These are phyloP conservation scores for Trigoniulus corallinus DNA, from an alignment of 1,140 invertebrate genomes.

Conservation along the genomic window DNA sequence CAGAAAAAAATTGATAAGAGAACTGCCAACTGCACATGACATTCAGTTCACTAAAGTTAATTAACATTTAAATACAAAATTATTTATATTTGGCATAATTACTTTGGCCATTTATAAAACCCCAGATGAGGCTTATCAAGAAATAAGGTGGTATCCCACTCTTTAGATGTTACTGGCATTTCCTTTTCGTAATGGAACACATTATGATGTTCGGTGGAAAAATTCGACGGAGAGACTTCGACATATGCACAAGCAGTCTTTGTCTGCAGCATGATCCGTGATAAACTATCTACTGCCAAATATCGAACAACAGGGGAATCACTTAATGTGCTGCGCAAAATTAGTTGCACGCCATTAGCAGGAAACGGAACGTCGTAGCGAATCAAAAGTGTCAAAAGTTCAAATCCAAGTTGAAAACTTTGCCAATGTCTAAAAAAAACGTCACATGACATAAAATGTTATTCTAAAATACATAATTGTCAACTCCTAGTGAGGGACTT, in stretches of 20 bases:
- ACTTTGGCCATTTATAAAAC: slow-evolving; percentile 67
- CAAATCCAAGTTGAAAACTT: slow-evolving; percentile 51
- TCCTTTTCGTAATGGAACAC: slow-evolving; percentile 13
- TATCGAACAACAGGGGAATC: slow-evolving; percentile 59
- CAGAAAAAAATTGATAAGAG: too few species aligned
- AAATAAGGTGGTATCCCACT: slow-evolving; percentile 54
- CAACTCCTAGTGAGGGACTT: neutral
- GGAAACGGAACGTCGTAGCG: slow-evolving; percentile 50
- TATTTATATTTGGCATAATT: too few species aligned
- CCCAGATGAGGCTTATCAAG: slow-evolving; percentile 53
- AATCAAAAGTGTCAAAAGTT: slow-evolving; percentile 48
- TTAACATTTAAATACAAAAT: too few species aligned
- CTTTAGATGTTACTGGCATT: slow-evolving; percentile 38
- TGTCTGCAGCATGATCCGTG: slow-evolving; percentile 53
- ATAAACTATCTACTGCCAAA: slow-evolving; percentile 40
- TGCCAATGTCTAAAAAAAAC: slow-evolving; percentile 51
- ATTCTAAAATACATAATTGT: neutral
- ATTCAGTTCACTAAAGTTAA: neutral
- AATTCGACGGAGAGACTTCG: neutral
- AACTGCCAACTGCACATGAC: too few species aligned
- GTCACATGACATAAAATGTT: slow-evolving; percentile 5
- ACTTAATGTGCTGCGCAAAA: slow-evolving; percentile 47
- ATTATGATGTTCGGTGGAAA: neutral
- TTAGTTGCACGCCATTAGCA: slow-evolving; percentile 41
- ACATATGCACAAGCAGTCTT: slow-evolving; percentile 29